Evolutionary conservation across 2,888 invertebrate genomes (phyloP), one percentile per base, ranked within the genome.

Genomic region (Anoplius nigerrimus): DNA sequence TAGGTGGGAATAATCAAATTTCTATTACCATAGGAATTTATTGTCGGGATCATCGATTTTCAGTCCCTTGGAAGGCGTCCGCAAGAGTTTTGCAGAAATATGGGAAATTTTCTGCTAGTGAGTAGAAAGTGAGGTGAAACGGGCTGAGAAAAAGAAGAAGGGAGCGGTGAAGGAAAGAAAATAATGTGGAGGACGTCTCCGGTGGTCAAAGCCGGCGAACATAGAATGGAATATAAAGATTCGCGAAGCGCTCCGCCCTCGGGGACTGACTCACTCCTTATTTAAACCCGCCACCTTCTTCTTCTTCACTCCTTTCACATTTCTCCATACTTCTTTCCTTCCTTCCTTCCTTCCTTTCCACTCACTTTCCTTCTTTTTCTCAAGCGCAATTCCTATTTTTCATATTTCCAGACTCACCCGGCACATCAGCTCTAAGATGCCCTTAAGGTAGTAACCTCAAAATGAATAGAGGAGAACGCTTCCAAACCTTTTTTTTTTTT

Each of bases 191-290:
- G 72, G 67, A 66, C 74, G 66, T 76, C 70, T 75, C 72, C 71
- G 57, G 62, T 71, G 79, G 81, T 81, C 79, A 80, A 80, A 80
- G 75, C 69, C 72, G 66, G 48, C 51, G 69, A 67, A 62, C 65
- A 52, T 66, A 79, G 71, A 82, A 76, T 79, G 68, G 75, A 66
- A 71, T 71, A 75, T 66, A 64, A 67, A 71, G 70, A 70, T 76
- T 72, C 52, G 66, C 55, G 72, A 62, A 58, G 21, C 54, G 66
- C 51, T 52, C 69, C 58, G 60, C 45, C 71, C 68, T 63, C 71
- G 60, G 67, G 62, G 61, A 48, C 61, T n/a, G 65, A 61, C 62
- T 59, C 70, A 51, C 58, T 78, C 55, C 74, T 82, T 80, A 78
- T 82, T 82, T 82, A 81, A 82, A 79, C 69, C 65, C 59, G 64